Conservation (phyloP, 2,797 vertebrate species). For the Coendou prehensilis region DNA sequence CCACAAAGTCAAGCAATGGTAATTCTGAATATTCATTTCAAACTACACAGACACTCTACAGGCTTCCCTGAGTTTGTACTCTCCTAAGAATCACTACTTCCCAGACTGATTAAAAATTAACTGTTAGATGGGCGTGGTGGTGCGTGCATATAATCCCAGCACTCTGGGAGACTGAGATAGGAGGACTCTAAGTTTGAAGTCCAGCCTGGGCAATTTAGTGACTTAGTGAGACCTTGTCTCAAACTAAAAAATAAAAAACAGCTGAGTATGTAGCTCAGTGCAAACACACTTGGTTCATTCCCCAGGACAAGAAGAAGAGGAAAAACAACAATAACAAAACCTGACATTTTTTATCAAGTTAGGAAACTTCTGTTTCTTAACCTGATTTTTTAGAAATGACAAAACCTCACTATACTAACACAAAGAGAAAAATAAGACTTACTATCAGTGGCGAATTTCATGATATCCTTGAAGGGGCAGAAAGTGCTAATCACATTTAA, state of each 20-base stretch:
- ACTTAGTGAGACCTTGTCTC: not conserved
- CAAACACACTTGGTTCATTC: not conserved
- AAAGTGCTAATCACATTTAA: slow-evolving; percentile 22
- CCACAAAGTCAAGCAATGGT: slow-evolving; percentile 46
- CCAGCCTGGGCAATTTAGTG: not conserved
- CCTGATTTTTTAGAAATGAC: slow-evolving; percentile 55
- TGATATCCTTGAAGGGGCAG: not conserved
- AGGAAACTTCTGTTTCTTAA: slow-evolving; percentile 46
- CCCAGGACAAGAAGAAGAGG: not conserved
- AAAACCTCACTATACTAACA: slow-evolving; percentile 45
- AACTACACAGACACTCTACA: not conserved
- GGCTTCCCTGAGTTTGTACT: slow-evolving; percentile 19
- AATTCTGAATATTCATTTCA: slow-evolving; percentile 54
- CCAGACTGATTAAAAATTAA: slow-evolving; percentile 49
- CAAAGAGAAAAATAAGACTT: slow-evolving; percentile 25
- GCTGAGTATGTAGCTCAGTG: not conserved
- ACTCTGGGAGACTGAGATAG: not conserved
- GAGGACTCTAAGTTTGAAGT: not conserved
- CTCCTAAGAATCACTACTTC: slow-evolving; percentile 19
- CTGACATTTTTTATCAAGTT: not conserved
- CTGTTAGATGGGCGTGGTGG: not conserved
- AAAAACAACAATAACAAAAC: not conserved
- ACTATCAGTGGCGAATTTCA: slow-evolving; percentile 7
- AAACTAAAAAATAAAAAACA: not conserved
- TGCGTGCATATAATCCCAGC: not conserved